These are phyloP conservation scores for Euwallacea similis DNA, from an alignment of 1,140 invertebrate species.

Conservation along the genomic window DNA sequence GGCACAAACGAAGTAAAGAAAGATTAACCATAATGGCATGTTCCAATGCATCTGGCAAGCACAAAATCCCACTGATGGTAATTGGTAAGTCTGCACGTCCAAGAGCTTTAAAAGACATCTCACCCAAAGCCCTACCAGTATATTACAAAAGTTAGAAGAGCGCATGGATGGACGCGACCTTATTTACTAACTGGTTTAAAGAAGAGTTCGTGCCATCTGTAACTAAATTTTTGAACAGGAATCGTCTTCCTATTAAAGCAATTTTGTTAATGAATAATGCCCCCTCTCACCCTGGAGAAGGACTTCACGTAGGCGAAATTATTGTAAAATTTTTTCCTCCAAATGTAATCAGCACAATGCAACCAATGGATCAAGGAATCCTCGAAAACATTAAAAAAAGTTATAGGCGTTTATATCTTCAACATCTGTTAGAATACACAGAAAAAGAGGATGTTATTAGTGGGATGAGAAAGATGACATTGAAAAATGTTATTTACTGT, in stretches of 20 bases:
- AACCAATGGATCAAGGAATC: slow-evolving; percentile 51
- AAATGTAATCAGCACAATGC: slow-evolving; percentile 48
- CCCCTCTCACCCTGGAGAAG: slow-evolving; percentile 42
- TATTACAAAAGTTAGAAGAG: slow-evolving; percentile 10
- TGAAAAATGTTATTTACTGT: slow-evolving; percentile 9
- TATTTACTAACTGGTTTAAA: slow-evolving; percentile 34
- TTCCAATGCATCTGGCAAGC: slow-evolving; percentile 50
- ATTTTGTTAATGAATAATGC: slow-evolving; percentile 49
- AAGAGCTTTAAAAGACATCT: slow-evolving; percentile 25
- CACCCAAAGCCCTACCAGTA: slow-evolving; percentile 2
- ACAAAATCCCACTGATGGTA: slow-evolving; percentile 48
- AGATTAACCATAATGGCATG: slow-evolving; percentile 51
- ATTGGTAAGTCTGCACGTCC: slow-evolving; percentile 35
- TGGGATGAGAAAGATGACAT: slow-evolving; percentile 2
- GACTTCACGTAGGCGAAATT: slow-evolving; percentile 32
- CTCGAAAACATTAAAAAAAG: slow-evolving; percentile 48
- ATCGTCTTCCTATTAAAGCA: slow-evolving; percentile 35
- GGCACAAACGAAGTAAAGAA: slow-evolving; percentile 51
- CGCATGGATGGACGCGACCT: slow-evolving; percentile 24
- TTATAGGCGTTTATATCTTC: slow-evolving; percentile 13
- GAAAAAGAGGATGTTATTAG: slow-evolving; percentile 5
- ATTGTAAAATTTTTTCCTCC: slow-evolving; percentile 44
- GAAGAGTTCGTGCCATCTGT: slow-evolving; percentile 29
- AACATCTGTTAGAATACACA: slow-evolving; percentile 12
- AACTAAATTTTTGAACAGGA: slow-evolving; percentile 20